These are phyloP conservation scores for Minunthozetes semirufus DNA, from an alignment of 2,888 invertebrate genomes.

Conservation along the genomic window DNA sequence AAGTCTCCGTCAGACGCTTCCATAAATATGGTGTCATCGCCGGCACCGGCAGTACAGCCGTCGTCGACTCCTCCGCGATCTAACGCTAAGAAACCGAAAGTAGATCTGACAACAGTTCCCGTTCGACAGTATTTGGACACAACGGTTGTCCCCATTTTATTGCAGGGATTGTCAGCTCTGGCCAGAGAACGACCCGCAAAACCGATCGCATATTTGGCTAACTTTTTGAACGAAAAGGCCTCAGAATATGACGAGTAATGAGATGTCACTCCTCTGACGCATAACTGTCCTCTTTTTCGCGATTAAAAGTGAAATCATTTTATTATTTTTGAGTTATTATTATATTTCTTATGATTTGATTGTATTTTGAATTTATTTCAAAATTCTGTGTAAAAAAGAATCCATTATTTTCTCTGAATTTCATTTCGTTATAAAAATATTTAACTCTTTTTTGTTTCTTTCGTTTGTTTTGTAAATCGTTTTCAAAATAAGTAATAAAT, in stretches of 20 bases:
- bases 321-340: background rate
- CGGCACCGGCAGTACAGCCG: slow-evolving; percentile 18
- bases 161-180: slow-evolving; percentile 37
- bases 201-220: slow-evolving; percentile 38
- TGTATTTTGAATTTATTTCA: background rate
- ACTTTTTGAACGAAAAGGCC: slow-evolving; percentile 36
- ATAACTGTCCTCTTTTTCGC: too few relatives aligned
- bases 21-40: background rate
- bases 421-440: background rate
- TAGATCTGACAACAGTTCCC: slow-evolving; percentile 35
- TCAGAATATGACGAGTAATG: slow-evolving; percentile 29
- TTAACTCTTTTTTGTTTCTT: background rate
- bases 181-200: slow-evolving; percentile 38
- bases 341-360: background rate
- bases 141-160: slow-evolving; percentile 39
- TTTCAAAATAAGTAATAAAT: too few relatives aligned
- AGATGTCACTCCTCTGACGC: too few relatives aligned
- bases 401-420: background rate
- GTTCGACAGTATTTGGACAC: slow-evolving; percentile 39
- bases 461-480: background rate
- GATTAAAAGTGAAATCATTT: background rate
- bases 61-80: slow-evolving; percentile 12
- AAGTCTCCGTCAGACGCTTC: background rate
- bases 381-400: background rate
- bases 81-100: slow-evolving; percentile 31